These are phyloP conservation scores for Pristionchus arcanus DNA, from an alignment of 2,888 invertebrate species.

Conservation along the genomic window DNA sequence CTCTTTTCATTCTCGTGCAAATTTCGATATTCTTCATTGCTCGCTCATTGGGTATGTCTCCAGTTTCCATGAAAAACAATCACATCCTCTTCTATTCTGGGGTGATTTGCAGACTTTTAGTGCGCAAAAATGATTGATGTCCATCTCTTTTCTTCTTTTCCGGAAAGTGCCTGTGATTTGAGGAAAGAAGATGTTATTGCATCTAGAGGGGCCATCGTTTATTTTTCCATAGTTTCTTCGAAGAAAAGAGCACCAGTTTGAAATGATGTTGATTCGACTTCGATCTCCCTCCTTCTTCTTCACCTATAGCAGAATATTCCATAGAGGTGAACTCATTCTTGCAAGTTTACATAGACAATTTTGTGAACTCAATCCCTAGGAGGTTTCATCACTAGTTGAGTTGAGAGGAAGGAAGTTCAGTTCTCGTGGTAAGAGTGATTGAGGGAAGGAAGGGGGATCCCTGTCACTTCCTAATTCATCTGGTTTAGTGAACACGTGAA, in stretches of 20 bases:
- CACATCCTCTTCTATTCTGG: background rate
- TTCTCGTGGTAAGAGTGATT: background rate
- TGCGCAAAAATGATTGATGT: background rate
- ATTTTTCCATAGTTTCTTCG: background rate
- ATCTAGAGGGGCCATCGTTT: background rate
- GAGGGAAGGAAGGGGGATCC: background rate
- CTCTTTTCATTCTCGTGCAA: background rate
- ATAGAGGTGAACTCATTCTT: background rate
- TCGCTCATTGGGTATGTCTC: background rate
- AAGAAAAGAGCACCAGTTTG: background rate
- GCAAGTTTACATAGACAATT: background rate
- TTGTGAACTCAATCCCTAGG: background rate
- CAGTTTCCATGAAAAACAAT: background rate
- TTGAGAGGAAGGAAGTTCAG: background rate
- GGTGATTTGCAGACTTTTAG: background rate
- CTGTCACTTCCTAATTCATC: background rate
- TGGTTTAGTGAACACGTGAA: conserved; percentile 7
- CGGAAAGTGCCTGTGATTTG: conserved; percentile 19
- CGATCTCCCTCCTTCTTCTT: background rate
- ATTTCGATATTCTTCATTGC: background rate
- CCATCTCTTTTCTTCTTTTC: background rate
- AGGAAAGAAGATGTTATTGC: background rate
- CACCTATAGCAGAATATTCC: background rate
- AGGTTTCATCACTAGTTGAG: background rate
- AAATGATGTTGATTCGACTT: background rate